Evolutionary conservation across 23 tunicate species (phyloP), one percentile per base, ranked within the genome.

Genomic region (Phallusia fumigata): DNA sequence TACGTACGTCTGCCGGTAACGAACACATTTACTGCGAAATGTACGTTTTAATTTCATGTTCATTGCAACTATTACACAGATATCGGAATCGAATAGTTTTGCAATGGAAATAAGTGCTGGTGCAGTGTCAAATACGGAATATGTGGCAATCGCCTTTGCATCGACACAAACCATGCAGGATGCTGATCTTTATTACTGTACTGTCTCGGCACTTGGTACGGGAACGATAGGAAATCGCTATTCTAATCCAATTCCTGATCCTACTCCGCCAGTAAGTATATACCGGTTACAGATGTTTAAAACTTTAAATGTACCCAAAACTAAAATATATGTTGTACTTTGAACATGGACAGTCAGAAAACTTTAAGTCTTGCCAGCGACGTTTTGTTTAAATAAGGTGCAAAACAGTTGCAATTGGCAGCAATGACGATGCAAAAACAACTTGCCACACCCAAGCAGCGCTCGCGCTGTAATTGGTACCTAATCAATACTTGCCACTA

Each of bases 171-270:
- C 19, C 80, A 89, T 89, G 94, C 52, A 84, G 74, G 82, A 89
- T 73, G 88, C 94, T 0, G 94, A 89, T 84, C 35, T 89, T 0
- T 89, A 89, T 84, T 89, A 89, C 58, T 89, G 94, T 78, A 84
- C 88, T 53, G 40, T 26, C 5, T 40, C 73, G 0, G 65, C 6
- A 0, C 21, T 87, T 19, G 34, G 28, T 30, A 53, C 91, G 15
- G 91, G 91, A 24, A 85, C 78, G 1, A 87, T 87, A 35, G n/a
- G 22, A 64, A 33, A 0, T n/a, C 8, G 10, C 6, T 79, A 77
- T 50, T 21, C 22, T 22, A 22, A 5, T 3, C 69, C 69, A 22
- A 58, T 58, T 58, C 69, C 13, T 21, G 69, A 58, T 24, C 15
- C 69, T 24, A 58, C 28, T 58, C 16, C 13, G 26, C 69, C 69